Evolutionary conservation across 2,888 invertebrate species (phyloP).

Genomic region (Zygothrica quintamaculata): DNA sequence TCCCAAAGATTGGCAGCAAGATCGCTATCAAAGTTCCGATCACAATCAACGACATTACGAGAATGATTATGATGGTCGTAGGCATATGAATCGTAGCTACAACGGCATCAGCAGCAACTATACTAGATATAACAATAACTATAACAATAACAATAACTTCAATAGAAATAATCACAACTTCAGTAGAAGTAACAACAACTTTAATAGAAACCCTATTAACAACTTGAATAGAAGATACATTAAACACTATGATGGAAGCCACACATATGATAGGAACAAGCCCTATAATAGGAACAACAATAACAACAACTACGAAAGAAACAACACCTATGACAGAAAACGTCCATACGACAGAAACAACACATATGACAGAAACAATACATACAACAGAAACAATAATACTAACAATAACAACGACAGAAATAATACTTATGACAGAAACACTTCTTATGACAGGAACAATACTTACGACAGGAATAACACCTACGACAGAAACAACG

Average conservation of each 20-base stretch:
- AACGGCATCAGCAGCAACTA: not conserved
- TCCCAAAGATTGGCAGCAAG: too few relatives aligned
- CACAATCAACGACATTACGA: too few relatives aligned
- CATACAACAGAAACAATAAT: too few relatives aligned
- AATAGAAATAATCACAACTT: not conserved
- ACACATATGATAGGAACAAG: not conserved
- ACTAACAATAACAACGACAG: not conserved
- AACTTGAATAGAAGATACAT: too few relatives aligned
- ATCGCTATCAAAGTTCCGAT: too few relatives aligned
- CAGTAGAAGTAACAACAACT: constrained; percentile 2
- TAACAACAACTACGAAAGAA: not conserved
- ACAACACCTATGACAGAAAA: constrained; percentile 10
- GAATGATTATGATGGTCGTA: too few relatives aligned
- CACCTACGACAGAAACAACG: not conserved
- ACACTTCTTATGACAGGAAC: too few relatives aligned
- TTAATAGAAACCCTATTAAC: constrained; percentile 5
- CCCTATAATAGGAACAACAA: not conserved
- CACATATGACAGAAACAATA: too few relatives aligned
- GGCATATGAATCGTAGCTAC: not conserved
- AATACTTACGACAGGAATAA: too few relatives aligned
- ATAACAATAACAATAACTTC: constrained; percentile 1
- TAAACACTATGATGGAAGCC: too few relatives aligned
- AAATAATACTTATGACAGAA: not conserved
- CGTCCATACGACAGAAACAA: not conserved
- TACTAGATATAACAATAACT: not conserved